Conservation (phyloP, 2,113 vertebrate genomes). For the Seriola dumerili region DNA sequence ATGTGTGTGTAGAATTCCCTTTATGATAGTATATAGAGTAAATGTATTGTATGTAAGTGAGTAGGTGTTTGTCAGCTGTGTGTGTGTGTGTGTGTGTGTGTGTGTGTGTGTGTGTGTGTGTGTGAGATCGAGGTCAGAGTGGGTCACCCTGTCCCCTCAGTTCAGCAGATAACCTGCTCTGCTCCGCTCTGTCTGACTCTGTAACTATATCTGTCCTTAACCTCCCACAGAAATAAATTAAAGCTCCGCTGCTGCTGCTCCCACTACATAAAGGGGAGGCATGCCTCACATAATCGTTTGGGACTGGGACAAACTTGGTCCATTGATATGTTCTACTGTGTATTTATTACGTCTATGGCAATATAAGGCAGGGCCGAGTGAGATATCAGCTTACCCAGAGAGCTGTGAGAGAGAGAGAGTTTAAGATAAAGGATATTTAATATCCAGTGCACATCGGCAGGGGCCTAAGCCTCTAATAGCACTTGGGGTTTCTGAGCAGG, state of each 20-base stretch:
- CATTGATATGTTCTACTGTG: constrained; percentile 84
- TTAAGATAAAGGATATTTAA: constrained; percentile 91
- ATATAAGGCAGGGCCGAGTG: constrained; percentile 84
- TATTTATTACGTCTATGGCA: constrained; percentile 87
- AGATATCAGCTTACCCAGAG: constrained; percentile 88
- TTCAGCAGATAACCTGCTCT: constrained; percentile 70
- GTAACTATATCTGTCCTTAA: constrained; percentile 79
- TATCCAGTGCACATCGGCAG: constrained; percentile 85
- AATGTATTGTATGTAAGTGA: not conserved
- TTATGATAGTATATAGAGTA: not conserved
- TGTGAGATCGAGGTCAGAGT: constrained; percentile 36
- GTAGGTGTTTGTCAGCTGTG: not conserved
- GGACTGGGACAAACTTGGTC: constrained; percentile 85
- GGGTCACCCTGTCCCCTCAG: constrained; percentile 56
- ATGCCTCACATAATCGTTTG: constrained; percentile 82
- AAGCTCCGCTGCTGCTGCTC: constrained; percentile 69
- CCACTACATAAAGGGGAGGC: constrained; percentile 75
- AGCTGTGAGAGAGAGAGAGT: constrained; percentile 78
- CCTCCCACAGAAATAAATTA: constrained; percentile 78
- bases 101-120: not conserved
- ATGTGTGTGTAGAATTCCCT: not conserved
- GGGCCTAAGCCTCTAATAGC: constrained; percentile 85
- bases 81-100: constrained; percentile 27
- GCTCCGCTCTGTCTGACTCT: constrained; percentile 67
- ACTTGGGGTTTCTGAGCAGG: constrained; percentile 85